These are phyloP conservation scores for Microvelia longipes DNA, from an alignment of 1,140 invertebrate genomes.

Conservation along the genomic window DNA sequence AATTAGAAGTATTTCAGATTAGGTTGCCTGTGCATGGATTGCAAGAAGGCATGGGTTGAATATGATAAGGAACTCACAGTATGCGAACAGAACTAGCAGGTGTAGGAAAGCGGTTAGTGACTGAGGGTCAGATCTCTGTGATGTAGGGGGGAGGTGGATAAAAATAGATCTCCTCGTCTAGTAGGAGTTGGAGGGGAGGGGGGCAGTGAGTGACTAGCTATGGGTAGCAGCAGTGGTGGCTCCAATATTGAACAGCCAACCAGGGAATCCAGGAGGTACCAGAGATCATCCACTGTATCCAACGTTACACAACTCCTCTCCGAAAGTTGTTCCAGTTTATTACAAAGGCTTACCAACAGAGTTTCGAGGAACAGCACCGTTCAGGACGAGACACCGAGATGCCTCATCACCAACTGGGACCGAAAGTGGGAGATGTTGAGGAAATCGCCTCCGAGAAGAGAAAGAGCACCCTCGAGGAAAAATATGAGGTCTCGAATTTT, in stretches of 20 bases:
- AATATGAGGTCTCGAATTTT: neutral
- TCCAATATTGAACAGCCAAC: conserved; percentile 3
- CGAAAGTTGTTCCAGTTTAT: conserved; percentile 65
- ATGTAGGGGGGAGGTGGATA: conserved; percentile 8
- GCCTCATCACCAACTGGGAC: neutral
- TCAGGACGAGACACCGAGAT: conserved; percentile 11
- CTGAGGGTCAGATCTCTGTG: conserved; percentile 5
- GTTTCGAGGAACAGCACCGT: conserved; percentile 48
- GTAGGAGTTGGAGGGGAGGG: neutral
- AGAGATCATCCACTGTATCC: conserved; percentile 56
- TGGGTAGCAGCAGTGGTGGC: conserved; percentile 2
- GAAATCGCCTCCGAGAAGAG: neutral
- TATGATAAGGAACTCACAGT: neutral
- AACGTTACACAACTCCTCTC: conserved; percentile 69
- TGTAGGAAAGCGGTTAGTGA: conserved; percentile 2
- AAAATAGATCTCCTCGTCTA: conserved; percentile 14
- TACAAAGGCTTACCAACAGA: conserved; percentile 54
- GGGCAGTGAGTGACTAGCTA: conserved; percentile 7
- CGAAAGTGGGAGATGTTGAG: neutral
- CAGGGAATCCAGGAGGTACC: conserved; percentile 40
- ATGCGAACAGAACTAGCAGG: neutral
- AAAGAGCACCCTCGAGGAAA: neutral
- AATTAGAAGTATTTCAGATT: neutral
- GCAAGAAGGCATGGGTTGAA: neutral
- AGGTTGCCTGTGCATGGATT: neutral